Evolutionary conservation across 2,113 vertebrate genomes (phyloP).

Genomic region (Pollachius pollachius): DNA sequence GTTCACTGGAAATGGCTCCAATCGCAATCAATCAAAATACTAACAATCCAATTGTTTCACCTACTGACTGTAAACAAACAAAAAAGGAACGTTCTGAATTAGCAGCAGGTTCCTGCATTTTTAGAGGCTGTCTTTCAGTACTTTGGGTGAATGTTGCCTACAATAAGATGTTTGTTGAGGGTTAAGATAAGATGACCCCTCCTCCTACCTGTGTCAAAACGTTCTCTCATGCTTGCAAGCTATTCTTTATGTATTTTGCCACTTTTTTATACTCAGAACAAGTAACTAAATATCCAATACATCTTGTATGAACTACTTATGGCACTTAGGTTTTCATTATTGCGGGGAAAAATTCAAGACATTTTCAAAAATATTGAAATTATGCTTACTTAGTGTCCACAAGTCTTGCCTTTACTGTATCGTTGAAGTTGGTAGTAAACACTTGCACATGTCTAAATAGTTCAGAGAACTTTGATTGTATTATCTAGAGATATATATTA

Average conservation of each 20-base stretch:
- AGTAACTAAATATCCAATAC: slow-evolving; percentile 72
- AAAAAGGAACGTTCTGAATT: no score
- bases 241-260: slow-evolving; percentile 71
- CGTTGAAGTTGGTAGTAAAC: slow-evolving; percentile 76
- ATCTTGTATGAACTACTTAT: slow-evolving; percentile 73
- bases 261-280: slow-evolving; percentile 70
- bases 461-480: slow-evolving; percentile 76
- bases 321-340: slow-evolving; percentile 77
- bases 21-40: background rate
- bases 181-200: background rate
- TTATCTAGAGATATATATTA: slow-evolving; percentile 78
- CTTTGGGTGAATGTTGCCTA: no score
- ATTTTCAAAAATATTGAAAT: slow-evolving; percentile 67
- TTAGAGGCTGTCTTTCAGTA: no score
- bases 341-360: slow-evolving; percentile 61
- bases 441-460: slow-evolving; percentile 80
- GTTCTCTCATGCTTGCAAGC: slow-evolving; percentile 69
- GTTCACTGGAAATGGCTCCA: slow-evolving; percentile 37
- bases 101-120: no score
- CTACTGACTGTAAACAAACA: no score
- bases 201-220: slow-evolving; percentile 64
- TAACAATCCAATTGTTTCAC: no score
- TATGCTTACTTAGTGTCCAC: slow-evolving; percentile 72
- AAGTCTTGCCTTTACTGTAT: slow-evolving; percentile 77
- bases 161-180: no score